A percentile compares a stretch with the other conserved stretches of the same genome.
These are phyloP conservation scores for Tenthredo livida DNA, from an alignment of 2,888 invertebrate genomes.

Conservation along the genomic window DNA sequence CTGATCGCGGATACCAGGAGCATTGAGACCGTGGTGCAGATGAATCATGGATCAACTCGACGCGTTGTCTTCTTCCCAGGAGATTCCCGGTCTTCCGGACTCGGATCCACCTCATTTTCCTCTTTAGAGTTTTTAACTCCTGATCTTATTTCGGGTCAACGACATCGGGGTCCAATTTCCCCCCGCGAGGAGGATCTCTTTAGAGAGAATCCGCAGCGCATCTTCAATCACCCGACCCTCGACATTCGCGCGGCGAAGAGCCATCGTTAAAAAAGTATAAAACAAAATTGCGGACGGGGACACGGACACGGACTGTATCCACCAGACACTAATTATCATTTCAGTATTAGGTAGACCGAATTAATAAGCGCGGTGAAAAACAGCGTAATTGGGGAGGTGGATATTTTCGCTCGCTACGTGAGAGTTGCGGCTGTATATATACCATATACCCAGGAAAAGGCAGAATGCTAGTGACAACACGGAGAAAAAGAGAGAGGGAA, in stretches of 20 bases:
- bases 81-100: background rate
- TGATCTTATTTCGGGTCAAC: slow-evolving; percentile 46
- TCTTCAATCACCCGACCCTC: slow-evolving; percentile 35
- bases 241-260: background rate
- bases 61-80: background rate
- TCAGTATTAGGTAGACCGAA: slow-evolving; percentile 30
- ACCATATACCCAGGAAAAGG: background rate
- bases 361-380: slow-evolving; percentile 43
- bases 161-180: slow-evolving; percentile 30
- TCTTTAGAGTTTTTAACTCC: background rate
- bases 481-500: background rate
- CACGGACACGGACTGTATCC: background rate
- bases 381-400: slow-evolving; percentile 4
- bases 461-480: background rate
- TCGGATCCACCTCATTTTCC: slow-evolving; percentile 31
- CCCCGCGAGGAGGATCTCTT: background rate
- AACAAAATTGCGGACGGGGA: background rate
- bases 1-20: background rate
- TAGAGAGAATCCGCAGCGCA: slow-evolving; percentile 6
- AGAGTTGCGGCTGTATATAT: background rate
- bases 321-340: slow-evolving; percentile 39
- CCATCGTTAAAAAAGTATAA: slow-evolving; percentile 27
- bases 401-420: slow-evolving; percentile 13
- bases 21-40: background rate
- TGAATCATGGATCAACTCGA: slow-evolving; percentile 4